Base-by-base conservation (phyloP, 2,888 invertebrate species). In the Polyploca ridens region DNA sequence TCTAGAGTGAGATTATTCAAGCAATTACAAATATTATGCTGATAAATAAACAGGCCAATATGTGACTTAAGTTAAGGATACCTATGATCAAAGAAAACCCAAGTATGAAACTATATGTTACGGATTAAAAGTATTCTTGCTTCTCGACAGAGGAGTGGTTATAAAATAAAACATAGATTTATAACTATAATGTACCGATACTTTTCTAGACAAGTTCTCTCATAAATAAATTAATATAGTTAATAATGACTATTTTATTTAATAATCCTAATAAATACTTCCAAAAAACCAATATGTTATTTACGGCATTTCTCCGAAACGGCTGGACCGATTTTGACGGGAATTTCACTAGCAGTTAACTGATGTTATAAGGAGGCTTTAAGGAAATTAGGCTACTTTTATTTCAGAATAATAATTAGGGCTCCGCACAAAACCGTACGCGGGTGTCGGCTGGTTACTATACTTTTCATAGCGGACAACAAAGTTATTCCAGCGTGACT, bases 171-270 rank as follows among this genome's bases (percentile, higher is more conserved):
- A 16, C 38, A 44, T 41, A 61, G 41, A 61, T 61, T 10, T 41
- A 38, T 60, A 41, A 54, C 19, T 60, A 60, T 41, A n/a, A 41
- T 41, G 38, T 60, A 35, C 16, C 41, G 7, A 61, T 61, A 44
- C 61, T 61, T 61, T 61, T 61, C 44, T 61, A 44, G 19, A 60
- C 60, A 19, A 41, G 41, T 61, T 60, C 38, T 60, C 60, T 60
- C 60, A 16, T 19, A 27, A 61, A 61, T 61, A 61, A 61, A 61
- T 61, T 61, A 60, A 60, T 60, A 41, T 38, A 49, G 16, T n/a
- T 60, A 60, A 41, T 61, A 61, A 44, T 41, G 3, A 16, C 13
- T 19, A 54, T 19, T 54, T 54, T 19, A 54, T 54, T 54, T 54
- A 49, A 16, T 10, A 69, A 70, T 71, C 70, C 38, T 8, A n/a